Evolutionary conservation across 1,140 invertebrate genomes (phyloP).

Genomic region (Matsumurasca onukii): DNA sequence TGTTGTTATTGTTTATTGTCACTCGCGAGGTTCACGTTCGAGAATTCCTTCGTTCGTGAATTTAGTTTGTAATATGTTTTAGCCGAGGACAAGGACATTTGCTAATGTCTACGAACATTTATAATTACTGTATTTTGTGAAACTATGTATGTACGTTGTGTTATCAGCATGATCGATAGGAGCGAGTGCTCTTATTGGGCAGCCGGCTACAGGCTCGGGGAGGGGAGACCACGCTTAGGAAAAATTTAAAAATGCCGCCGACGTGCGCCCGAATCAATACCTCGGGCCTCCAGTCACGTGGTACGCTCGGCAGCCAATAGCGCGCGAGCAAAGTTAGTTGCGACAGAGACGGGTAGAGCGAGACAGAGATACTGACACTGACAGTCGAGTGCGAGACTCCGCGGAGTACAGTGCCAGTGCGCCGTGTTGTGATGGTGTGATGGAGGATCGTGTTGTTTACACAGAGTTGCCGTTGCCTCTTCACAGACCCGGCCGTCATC

Average conservation of each 20-base stretch:
- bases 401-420: conserved; percentile 38
- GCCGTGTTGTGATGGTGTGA: conserved; percentile 19
- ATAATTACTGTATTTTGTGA: no score
- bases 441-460: conserved; percentile 29
- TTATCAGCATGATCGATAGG: conserved; percentile 27
- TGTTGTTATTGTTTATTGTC: no score
- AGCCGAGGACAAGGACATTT: no score
- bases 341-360: conserved; percentile 30
- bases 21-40: no score
- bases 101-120: no score
- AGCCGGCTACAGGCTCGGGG: conserved; percentile 2
- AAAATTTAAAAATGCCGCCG: conserved; percentile 77
- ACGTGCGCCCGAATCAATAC: conserved; percentile 72
- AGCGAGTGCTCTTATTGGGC: conserved; percentile 20
- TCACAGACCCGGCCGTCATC: conserved; percentile 22
- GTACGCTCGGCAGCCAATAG: conserved; percentile 50
- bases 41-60: no score
- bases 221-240: conserved; percentile 49
- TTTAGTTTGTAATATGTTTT: no score
- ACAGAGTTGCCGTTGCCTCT: conserved; percentile 28
- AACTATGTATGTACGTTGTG: no score
- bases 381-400: conserved; percentile 41
- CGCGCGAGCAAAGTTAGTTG: conserved; percentile 44
- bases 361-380: conserved; percentile 37
- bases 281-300: conserved; percentile 60